These are phyloP conservation scores for Octodonta nipae DNA, from an alignment of 2,888 invertebrate genomes.

Conservation along the genomic window DNA sequence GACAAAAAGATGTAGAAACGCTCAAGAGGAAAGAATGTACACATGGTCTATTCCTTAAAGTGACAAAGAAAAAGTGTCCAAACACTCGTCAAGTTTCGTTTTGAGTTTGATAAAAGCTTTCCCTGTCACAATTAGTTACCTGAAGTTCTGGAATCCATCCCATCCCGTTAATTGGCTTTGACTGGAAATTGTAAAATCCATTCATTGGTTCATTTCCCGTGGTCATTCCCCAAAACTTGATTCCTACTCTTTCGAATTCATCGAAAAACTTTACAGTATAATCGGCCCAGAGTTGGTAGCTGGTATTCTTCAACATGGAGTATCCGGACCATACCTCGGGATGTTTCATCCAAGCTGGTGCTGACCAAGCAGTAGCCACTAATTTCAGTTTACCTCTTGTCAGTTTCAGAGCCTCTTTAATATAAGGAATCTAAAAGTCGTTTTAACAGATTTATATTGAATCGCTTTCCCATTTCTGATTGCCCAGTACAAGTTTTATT, in stretches of 20 bases:
- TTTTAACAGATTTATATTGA: too few species aligned
- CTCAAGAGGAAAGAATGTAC: too few species aligned
- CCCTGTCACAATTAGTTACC: slow-evolving; percentile 5
- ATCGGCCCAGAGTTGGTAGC: slow-evolving; percentile 64
- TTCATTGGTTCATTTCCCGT: slow-evolving; percentile 77
- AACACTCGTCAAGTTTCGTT: too few species aligned
- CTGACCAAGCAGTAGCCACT: slow-evolving; percentile 42
- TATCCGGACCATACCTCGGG: slow-evolving; percentile 26
- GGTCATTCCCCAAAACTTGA: slow-evolving; percentile 68
- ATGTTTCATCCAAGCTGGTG: slow-evolving; percentile 41
- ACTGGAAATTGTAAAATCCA: slow-evolving; percentile 30
- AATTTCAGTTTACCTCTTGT: too few species aligned
- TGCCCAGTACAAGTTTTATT: too few species aligned
- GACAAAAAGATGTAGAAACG: too few species aligned
- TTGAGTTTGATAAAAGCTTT: too few species aligned
- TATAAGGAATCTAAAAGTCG: too few species aligned
- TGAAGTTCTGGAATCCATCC: slow-evolving; percentile 10
- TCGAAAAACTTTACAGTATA: slow-evolving; percentile 71
- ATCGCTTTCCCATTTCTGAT: too few species aligned
- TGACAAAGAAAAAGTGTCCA: too few species aligned
- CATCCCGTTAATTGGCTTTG: slow-evolving; percentile 11
- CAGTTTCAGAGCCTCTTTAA: too few species aligned
- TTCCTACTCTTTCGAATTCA: slow-evolving; percentile 52
- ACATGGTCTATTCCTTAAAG: too few species aligned
- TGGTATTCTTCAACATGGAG: slow-evolving; percentile 25